Conservation (phyloP, 2,797 vertebrate genomes). For the Coregonus suidteri region DNA sequence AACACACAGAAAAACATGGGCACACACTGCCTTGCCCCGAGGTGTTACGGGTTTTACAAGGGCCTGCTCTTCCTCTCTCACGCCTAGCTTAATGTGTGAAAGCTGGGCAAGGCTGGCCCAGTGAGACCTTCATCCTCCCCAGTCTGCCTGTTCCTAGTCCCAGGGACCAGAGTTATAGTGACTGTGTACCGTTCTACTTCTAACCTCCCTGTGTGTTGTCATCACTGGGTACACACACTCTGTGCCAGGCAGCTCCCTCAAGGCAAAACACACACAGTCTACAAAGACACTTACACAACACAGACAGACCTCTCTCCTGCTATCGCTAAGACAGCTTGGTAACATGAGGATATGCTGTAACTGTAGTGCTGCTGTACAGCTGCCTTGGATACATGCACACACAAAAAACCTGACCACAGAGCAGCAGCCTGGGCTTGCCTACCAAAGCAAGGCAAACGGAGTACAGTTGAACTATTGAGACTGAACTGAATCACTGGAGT, state of each 20-base stretch:
- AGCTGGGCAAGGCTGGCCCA: background rate
- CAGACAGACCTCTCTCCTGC: background rate
- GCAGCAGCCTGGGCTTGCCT: conserved; percentile 57
- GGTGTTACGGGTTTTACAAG: conserved; percentile 37
- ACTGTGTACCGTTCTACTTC: background rate
- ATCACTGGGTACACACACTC: background rate
- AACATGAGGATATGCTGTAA: conserved; percentile 65
- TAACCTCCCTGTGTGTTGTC: background rate
- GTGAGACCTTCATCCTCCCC: background rate
- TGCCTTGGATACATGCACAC: conserved; percentile 39
- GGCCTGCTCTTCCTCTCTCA: conserved; percentile 23
- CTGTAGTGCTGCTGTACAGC: conserved; percentile 46
- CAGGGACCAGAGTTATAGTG: background rate
- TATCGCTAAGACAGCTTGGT: conserved; percentile 26
- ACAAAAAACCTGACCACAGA: background rate
- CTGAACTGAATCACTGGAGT: conserved; percentile 49
- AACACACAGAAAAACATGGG: conserved; percentile 20
- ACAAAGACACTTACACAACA: background rate
- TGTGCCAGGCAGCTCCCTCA: background rate
- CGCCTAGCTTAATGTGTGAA: background rate
- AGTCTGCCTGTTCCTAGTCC: background rate
- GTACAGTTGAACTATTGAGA: conserved; percentile 67
- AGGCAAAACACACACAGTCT: background rate
- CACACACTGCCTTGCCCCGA: conserved; percentile 30
- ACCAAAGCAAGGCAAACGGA: conserved; percentile 64